phyloP scores from a whole-genome alignment of 2,113 vertebrate species.

The Gobio gobio region DNA sequence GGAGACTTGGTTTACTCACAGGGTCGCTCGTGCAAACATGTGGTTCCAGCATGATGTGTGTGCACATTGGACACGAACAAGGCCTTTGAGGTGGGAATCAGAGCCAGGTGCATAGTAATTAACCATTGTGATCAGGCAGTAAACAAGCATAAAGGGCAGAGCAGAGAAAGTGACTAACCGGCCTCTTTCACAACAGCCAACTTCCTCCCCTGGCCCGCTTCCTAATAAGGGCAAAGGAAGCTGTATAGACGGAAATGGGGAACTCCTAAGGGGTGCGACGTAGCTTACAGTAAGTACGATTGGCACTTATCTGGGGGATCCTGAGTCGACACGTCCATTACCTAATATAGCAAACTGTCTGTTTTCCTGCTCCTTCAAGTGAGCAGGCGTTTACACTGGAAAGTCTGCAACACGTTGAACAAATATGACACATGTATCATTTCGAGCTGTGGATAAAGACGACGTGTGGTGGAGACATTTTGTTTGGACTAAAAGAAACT shows the following conservation, averaged over 20 bases:
- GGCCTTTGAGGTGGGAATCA: constrained; percentile 13
- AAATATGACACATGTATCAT: not conserved
- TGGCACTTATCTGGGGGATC: constrained; percentile 22
- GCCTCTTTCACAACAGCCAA: constrained; percentile 27
- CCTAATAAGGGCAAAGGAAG: constrained; percentile 44
- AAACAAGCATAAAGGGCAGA: constrained; percentile 19
- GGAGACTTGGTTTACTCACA: constrained; percentile 3
- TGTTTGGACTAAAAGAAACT: not conserved
- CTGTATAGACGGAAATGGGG: not conserved
- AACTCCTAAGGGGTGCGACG: constrained; percentile 24
- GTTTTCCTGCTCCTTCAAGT: not conserved
- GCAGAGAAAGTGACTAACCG: constrained; percentile 25
- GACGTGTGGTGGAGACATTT: not conserved
- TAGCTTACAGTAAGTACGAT: constrained; percentile 38
- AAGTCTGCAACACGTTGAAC: not conserved
- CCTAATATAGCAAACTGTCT: constrained; percentile 1
- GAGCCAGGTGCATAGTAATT: constrained; percentile 7
- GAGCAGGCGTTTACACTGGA: constrained; percentile 1
- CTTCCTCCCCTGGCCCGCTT: not conserved
- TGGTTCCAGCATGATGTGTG: not conserved
- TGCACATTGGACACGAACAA: not conserved
- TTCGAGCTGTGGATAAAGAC: not conserved
- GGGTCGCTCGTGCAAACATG: constrained; percentile 12
- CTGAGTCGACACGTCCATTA: not conserved
- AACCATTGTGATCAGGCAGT: constrained; percentile 20